Base-by-base conservation (phyloP, 2,797 vertebrate genomes). In the Columba guinea region DNA sequence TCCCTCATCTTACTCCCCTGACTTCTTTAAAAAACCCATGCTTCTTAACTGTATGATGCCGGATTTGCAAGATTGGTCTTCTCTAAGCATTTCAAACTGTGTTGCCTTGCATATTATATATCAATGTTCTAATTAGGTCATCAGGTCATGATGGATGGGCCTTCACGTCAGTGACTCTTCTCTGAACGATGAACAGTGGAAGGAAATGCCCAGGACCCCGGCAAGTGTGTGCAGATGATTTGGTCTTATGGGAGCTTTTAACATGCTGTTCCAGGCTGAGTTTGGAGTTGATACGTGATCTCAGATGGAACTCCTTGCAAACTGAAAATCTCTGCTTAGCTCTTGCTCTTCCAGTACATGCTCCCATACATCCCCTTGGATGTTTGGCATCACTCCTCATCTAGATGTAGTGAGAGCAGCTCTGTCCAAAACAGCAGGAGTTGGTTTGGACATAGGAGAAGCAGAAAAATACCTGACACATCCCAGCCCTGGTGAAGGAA, bases 71-170 rank as follows among this genome's bases (percentile, higher is more conserved):
- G 74, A 82, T 6, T 55, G 46, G 71, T 70, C 77, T 75, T 87
- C 55, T 71, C 53, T 30, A 71, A 86, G 73, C 34, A 60, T 87
- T 82, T 78, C 55, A 65, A 28, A 28, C 63, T 55, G 10, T 12
- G 15, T 85, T 89, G 53, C 32, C 64, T 80, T 87, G 71, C 64
- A 49, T 89, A 91, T 93, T 89, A 95, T 83, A 49, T 84, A 62
- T 71, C 62, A 30, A 0, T 52, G 79, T 84, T 92, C 53, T 92
- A 77, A 68, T 95, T 89, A 83, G 91, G 48, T 52, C 53, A 60
- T 85, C 46, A 30, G 37, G 24, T 85, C 18, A 5, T 64, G 73
- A 69, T 62, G 65, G 65, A 58, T 85, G 41, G 39, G 8, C n/a
- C 34, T 70, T 94, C 58, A 59, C 18, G 9, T 67, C 41, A n/a